A percentile compares a stretch with the other conserved stretches of the same genome.
These are phyloP conservation scores for Petrocephalus zakoni DNA, from an alignment of 2,113 vertebrate species.

Conservation along the genomic window DNA sequence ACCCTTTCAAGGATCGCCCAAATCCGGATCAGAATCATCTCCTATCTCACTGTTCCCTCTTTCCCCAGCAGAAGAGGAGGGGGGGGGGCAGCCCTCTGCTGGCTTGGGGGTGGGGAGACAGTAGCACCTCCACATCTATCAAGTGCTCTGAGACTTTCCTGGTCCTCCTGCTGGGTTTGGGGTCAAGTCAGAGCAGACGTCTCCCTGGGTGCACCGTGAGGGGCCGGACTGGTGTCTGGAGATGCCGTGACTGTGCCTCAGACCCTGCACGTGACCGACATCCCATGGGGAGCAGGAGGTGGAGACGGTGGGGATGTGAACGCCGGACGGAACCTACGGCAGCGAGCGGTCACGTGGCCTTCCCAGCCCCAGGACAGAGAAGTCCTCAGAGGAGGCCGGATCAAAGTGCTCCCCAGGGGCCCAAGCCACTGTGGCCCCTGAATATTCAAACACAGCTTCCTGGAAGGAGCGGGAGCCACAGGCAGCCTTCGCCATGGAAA, in stretches of 20 bases:
- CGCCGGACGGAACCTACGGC: slow-evolving; percentile 63
- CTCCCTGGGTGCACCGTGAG: slow-evolving; percentile 53
- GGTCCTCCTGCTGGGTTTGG: slow-evolving; percentile 44
- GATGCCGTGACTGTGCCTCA: slow-evolving; percentile 38
- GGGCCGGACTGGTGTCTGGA: slow-evolving; percentile 49
- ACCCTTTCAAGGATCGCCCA: neutral
- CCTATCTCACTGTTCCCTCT: neutral
- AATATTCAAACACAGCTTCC: slow-evolving; percentile 61
- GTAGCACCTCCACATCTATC: slow-evolving; percentile 38
- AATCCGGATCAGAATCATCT: slow-evolving; percentile 27
- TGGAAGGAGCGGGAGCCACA: slow-evolving; percentile 48
- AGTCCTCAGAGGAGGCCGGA: slow-evolving; percentile 55
- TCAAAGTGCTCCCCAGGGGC: slow-evolving; percentile 63
- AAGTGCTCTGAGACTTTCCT: slow-evolving; percentile 39
- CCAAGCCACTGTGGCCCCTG: slow-evolving; percentile 52
- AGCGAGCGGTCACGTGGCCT: slow-evolving; percentile 49
- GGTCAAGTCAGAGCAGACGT: slow-evolving; percentile 24
- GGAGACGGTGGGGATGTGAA: slow-evolving; percentile 32
- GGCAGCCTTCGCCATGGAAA: slow-evolving; percentile 46
- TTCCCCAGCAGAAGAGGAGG: neutral
- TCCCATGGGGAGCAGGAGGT: slow-evolving; percentile 37
- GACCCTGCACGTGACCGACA: slow-evolving; percentile 30
- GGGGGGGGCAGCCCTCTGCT: neutral
- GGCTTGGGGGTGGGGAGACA: slow-evolving; percentile 32
- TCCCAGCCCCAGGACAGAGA: slow-evolving; percentile 42